A percentile compares a stretch with the other conserved stretches of the same genome.
These are phyloP conservation scores for Drosophila jambulina DNA, from an alignment of 1,140 invertebrate species.

Conservation along the genomic window DNA sequence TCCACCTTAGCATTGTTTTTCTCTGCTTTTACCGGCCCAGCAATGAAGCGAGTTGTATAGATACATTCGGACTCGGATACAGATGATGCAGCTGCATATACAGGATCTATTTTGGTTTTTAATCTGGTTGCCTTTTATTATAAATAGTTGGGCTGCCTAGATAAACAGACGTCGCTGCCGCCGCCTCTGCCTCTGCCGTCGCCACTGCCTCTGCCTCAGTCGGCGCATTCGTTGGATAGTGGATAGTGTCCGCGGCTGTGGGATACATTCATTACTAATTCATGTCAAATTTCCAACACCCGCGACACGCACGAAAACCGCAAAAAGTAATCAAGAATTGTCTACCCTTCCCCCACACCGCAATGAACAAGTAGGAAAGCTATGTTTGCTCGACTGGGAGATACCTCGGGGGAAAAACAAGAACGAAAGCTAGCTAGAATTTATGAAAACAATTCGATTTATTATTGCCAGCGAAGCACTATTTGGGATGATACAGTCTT, in stretches of 20 bases:
- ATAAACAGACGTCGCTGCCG: conserved; percentile 55
- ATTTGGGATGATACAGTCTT: neutral
- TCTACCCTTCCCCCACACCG: neutral
- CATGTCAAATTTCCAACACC: conserved; percentile 53
- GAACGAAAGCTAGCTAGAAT: neutral
- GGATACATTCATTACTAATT: conserved; percentile 27
- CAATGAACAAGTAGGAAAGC: neutral
- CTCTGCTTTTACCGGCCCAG: conserved; percentile 10
- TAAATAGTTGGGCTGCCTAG: conserved; percentile 77
- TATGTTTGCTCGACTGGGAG: neutral
- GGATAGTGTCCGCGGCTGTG: conserved; percentile 9
- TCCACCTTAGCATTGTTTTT: neutral
- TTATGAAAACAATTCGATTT: neutral
- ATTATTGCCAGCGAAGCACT: neutral
- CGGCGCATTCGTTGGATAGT: neutral
- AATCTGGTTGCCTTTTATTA: conserved; percentile 76
- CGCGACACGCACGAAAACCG: conserved; percentile 27
- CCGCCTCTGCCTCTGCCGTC: neutral
- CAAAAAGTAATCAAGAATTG: conserved; percentile 46
- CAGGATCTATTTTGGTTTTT: conserved; percentile 72
- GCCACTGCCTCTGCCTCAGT: neutral
- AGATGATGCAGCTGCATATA: conserved; percentile 52
- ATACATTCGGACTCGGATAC: conserved; percentile 47
- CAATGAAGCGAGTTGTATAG: conserved; percentile 42
- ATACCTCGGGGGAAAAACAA: neutral